Conservation (phyloP, 1,140 invertebrate genomes). For the Andrena cerasifolii region DNA sequence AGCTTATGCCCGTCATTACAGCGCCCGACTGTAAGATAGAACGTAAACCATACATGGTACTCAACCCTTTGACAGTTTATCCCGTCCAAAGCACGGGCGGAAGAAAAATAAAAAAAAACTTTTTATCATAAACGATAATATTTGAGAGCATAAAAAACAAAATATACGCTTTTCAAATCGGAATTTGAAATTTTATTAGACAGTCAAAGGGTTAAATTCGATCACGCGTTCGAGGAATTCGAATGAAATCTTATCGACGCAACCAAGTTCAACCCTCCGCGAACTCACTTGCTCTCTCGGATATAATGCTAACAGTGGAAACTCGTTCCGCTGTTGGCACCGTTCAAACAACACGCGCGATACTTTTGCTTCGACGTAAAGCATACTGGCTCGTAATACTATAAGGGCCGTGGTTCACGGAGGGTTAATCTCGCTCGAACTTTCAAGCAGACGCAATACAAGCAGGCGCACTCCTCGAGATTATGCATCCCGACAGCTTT, state of each 20-base stretch:
- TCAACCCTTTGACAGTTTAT: too few species aligned
- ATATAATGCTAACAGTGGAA: too few species aligned
- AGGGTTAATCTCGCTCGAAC: conserved; percentile 29
- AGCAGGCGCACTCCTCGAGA: conserved; percentile 23
- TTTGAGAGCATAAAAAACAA: too few species aligned
- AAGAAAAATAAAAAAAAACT: too few species aligned
- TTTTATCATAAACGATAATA: too few species aligned
- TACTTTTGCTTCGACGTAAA: not conserved
- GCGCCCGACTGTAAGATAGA: conserved; percentile 10
- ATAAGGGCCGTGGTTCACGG: not conserved
- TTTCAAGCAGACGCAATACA: conserved; percentile 15
- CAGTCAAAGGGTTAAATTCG: too few species aligned
- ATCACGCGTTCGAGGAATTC: conserved; percentile 6
- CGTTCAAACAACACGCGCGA: not conserved
- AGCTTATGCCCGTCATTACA: conserved; percentile 1
- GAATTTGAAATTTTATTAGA: too few species aligned
- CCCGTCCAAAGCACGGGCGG: too few species aligned
- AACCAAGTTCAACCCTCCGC: conserved; percentile 23
- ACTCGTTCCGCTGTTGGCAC: too few species aligned
- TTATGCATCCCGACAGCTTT: conserved; percentile 11
- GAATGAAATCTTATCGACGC: conserved; percentile 16
- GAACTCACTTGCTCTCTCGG: not conserved
- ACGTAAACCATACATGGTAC: not conserved
- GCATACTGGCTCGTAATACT: conserved; percentile 32
- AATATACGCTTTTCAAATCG: too few species aligned